A percentile compares a stretch with the other conserved stretches of the same genome.
phyloP scores from a whole-genome alignment of 2,888 invertebrate species.

The Keiferia lycopersicella region DNA sequence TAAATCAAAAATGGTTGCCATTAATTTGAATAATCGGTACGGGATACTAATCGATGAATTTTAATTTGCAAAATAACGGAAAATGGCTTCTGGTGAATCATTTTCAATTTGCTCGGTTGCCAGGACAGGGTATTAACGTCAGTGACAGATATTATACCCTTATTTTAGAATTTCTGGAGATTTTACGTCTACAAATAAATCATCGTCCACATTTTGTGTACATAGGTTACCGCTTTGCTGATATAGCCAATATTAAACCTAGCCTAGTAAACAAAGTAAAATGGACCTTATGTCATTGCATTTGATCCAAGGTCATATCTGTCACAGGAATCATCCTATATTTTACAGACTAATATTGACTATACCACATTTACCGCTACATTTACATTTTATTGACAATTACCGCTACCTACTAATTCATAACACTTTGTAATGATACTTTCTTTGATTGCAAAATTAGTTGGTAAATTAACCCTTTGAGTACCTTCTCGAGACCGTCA shows the following conservation, averaged over 20 bases:
- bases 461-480: neutral
- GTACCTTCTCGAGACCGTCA: neutral
- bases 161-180: neutral
- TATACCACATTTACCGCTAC: no score
- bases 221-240: no score
- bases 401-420: no score
- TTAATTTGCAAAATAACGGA: neutral
- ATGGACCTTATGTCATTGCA: no score
- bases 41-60: neutral
- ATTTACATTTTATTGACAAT: no score
- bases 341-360: no score
- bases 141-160: neutral
- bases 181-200: neutral
- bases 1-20: slow-evolving; percentile 19
- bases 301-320: no score
- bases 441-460: neutral
- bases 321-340: no score
- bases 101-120: neutral
- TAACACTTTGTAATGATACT: neutral
- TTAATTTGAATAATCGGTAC: slow-evolving; percentile 13
- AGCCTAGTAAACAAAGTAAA: no score
- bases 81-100: neutral
- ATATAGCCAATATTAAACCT: no score
- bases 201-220: neutral
- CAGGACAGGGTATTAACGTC: neutral